Percentiles rank a stretch among this genome's conserved stretches.
phyloP scores from a whole-genome alignment of 2,113 vertebrate species.

The Dipodomys stephensi region DNA sequence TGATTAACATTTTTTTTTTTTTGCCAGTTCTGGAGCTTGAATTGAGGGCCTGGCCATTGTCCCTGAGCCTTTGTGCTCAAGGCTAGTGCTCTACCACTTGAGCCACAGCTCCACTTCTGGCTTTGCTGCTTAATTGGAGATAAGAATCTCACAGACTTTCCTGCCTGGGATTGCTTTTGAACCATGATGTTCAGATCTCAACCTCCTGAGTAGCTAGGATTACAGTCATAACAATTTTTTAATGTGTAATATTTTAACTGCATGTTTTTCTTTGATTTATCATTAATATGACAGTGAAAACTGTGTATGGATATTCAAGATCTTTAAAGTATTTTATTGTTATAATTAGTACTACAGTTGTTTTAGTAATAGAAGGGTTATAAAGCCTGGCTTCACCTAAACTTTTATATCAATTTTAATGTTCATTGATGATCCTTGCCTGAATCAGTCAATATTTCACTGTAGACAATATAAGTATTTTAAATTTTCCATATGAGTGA shows the following conservation, averaged over 20 bases:
- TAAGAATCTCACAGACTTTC: no score
- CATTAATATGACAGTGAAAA: constrained; percentile 3
- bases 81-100: no score
- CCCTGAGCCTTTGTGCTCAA: no score
- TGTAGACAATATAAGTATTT: neutral
- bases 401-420: neutral
- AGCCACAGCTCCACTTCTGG: no score
- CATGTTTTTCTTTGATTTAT: neutral
- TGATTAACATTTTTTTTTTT: neutral
- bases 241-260: neutral
- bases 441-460: no score
- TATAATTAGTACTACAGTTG: neutral
- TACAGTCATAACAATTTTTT: no score
- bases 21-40: no score
- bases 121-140: no score
- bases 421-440: neutral
- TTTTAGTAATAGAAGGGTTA: neutral
- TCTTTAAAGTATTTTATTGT: neutral
- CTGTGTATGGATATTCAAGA: neutral
- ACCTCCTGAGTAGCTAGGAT: no score
- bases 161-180: no score
- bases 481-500: neutral
- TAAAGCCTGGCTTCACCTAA: neutral
- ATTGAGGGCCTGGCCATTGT: no score
- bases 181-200: no score